Percentiles rank a stretch among this genome's conserved stretches.
Evolutionary conservation across 2,797 vertebrate genomes (phyloP).

Genomic region (Rhynchonycteris naso): DNA sequence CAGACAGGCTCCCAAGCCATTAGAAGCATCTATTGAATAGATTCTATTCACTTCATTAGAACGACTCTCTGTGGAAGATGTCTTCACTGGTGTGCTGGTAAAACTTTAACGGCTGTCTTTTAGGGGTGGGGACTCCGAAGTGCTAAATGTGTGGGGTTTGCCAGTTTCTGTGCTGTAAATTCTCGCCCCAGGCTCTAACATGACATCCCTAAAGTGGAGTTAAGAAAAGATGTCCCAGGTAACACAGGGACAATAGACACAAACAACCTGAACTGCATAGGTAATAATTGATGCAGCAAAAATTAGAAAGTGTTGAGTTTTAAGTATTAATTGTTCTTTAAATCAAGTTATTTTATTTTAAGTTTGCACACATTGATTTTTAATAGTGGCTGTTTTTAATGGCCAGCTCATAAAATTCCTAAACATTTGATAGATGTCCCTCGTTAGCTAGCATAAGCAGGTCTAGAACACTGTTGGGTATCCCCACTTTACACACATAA

Average conservation of each 20-base stretch:
- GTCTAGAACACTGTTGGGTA: neutral
- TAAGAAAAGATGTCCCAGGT: fast-evolving
- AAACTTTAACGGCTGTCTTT: neutral
- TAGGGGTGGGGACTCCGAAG: neutral
- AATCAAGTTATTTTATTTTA: neutral
- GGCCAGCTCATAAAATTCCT: neutral
- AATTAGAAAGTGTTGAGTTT: neutral
- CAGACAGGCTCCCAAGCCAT: neutral
- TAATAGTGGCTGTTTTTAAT: neutral
- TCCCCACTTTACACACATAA: neutral
- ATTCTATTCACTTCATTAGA: neutral
- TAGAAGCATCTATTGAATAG: no score
- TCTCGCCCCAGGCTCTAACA: neutral
- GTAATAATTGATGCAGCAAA: neutral
- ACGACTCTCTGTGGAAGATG: fast-evolving
- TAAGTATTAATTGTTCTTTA: neutral
- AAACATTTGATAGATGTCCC: neutral
- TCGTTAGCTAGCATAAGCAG: neutral
- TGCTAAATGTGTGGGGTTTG: neutral
- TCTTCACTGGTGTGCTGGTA: neutral
- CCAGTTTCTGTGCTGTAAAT: neutral
- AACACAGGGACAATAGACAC: neutral
- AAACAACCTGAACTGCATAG: neutral
- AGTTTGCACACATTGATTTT: neutral
- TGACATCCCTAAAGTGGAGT: neutral